Evolutionary conservation across 1,140 invertebrate species (phyloP), one percentile per base, ranked within the genome.

Genomic region (Eumaeus atala): DNA sequence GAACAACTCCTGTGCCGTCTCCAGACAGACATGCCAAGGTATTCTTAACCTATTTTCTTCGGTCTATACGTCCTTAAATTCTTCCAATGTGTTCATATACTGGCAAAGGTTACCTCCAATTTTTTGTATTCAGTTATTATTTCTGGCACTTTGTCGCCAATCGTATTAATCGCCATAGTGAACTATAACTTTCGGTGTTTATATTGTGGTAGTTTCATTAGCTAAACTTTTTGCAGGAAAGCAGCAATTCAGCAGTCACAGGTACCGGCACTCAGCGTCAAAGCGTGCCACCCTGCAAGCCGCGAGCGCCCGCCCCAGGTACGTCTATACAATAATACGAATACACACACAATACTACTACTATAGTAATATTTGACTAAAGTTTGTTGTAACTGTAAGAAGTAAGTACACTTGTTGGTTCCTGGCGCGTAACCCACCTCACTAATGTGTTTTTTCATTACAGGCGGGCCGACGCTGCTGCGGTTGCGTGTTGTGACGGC

Each of bases 401-500:
- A 28, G 21, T 28, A 28, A 28, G 21, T 28, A 28, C 21, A 49
- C 48, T 42, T 54, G 28, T 54, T 7, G 11, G n/a, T 35, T 17
- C 47, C 3, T 40, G n/a, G n/a, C n/a, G n/a, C n/a, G n/a, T n/a
- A n/a, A 40, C 38, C 1, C 38, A n/a, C 21, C 7, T 9, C 12
- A 18, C 21, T 28, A 37, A 36, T 16, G 5, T 51, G 12, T 9
- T 51, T 11, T 21, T 4, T 9, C 0, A 44, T 67, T 70, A 0
- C 49, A 77, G 77, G 75, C 3, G 79, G 81, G 0, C 88, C 91
- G 7, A 91, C 90, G 1, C 79, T 92, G 66, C 91, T 91, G 1
- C 77, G 91, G 0, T 77, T 92, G 17, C 81, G 91, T 12, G 91
- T 92, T 10, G 88, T 91, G 8, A 90, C 91, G 17, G 88, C 89